Evolutionary conservation across 2,797 vertebrate species (phyloP).

Genomic region (Acrocephalus scirpaceus): DNA sequence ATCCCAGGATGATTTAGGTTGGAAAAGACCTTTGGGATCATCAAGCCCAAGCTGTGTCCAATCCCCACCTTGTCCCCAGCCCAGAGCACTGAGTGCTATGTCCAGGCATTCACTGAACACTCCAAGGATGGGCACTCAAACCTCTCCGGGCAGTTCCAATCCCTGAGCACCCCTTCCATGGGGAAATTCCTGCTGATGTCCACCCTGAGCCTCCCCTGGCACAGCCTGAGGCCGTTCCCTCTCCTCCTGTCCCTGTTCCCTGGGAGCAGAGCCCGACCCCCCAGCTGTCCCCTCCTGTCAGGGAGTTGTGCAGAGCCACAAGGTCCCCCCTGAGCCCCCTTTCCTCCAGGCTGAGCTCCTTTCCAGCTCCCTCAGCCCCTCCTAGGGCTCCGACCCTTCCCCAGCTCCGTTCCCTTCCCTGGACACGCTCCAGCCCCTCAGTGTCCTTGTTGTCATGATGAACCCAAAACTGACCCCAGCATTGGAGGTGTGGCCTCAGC

Average conservation of each 20-base stretch:
- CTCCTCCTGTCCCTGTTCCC: neutral
- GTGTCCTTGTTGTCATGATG: neutral
- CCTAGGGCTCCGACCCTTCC: neutral
- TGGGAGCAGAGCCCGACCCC: neutral
- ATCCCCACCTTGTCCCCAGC: neutral
- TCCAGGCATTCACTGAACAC: neutral
- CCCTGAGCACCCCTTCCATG: neutral
- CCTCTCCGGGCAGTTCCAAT: neutral
- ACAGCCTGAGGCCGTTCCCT: neutral
- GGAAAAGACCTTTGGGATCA: neutral
- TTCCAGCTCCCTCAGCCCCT: neutral
- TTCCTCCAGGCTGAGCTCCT: neutral
- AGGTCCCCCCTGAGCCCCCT: neutral
- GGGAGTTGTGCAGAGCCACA: neutral
- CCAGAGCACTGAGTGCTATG: neutral
- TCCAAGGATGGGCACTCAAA: neutral
- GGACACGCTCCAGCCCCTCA: neutral
- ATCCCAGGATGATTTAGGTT: neutral
- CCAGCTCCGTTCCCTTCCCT: fast-evolving
- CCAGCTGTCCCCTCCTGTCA: neutral
- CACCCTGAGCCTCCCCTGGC: neutral
- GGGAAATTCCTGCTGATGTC: fast-evolving
- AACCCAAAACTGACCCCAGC: neutral
- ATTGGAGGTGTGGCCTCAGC: neutral
- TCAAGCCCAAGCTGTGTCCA: fast-evolving